Percentiles rank a stretch among this genome's conserved stretches.
These are phyloP conservation scores for Brachystomella parvula DNA, from an alignment of 1,140 invertebrate species.

Conservation along the genomic window DNA sequence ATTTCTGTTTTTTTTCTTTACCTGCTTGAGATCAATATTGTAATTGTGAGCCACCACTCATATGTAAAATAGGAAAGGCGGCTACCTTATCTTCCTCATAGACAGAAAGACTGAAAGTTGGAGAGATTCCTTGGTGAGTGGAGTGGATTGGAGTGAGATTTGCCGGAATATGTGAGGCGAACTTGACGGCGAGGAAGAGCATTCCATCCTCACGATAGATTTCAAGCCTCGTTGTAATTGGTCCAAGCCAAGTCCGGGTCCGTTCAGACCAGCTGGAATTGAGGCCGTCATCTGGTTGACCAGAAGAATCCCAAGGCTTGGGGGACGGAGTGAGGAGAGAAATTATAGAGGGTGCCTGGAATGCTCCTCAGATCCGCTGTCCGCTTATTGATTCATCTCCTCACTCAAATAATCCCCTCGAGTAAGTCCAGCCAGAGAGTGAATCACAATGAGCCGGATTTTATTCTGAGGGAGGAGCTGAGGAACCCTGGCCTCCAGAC, in stretches of 20 bases:
- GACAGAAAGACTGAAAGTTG: not conserved
- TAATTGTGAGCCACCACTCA: constrained; percentile 73
- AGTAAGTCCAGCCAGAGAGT: constrained; percentile 66
- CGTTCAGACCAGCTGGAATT: constrained; percentile 17
- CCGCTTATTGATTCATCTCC: constrained; percentile 45
- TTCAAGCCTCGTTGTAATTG: constrained; percentile 56
- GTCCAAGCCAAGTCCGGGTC: constrained; percentile 59
- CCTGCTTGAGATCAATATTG: constrained; percentile 83
- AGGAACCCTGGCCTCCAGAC: constrained; percentile 50
- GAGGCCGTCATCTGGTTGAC: constrained; percentile 29
- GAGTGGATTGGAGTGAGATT: not conserved
- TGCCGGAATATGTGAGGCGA: constrained; percentile 44
- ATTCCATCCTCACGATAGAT: constrained; percentile 45
- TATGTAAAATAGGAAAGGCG: no score
- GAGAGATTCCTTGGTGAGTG: no score
- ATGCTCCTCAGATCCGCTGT: constrained; percentile 53
- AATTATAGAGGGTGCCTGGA: constrained; percentile 50
- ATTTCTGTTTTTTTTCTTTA: constrained; percentile 42
- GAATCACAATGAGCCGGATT: constrained; percentile 61
- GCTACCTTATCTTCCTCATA: no score
- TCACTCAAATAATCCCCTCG: constrained; percentile 52
- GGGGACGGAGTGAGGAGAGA: constrained; percentile 48
- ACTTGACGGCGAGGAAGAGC: constrained; percentile 42
- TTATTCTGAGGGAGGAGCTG: constrained; percentile 42
- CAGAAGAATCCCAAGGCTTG: constrained; percentile 41